Evolutionary conservation across 2,888 invertebrate genomes (phyloP).

Genomic region (Caenorhabditis panamensis): DNA sequence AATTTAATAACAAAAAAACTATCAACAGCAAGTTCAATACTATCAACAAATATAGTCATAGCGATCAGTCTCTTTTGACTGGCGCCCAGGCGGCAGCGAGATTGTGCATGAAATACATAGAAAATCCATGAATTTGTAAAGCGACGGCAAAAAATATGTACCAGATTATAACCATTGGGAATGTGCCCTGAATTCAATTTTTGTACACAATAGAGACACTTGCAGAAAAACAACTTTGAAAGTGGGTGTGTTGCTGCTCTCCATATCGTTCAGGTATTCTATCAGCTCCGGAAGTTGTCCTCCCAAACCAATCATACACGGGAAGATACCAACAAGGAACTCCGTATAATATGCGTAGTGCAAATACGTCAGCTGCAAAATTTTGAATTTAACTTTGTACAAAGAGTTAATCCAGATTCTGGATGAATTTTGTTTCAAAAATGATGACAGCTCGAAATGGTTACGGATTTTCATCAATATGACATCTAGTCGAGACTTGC

Average conservation of each 20-base stretch:
- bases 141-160: constrained; percentile 80
- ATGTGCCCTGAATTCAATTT: constrained; percentile 65
- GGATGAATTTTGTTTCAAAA: too few relatives aligned
- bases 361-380: constrained; percentile 71
- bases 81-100: constrained; percentile 75
- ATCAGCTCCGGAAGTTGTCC: constrained; percentile 78
- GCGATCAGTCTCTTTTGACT: constrained; percentile 60
- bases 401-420: too few relatives aligned
- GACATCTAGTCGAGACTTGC: too few relatives aligned
- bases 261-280: constrained; percentile 75
- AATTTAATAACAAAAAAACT: too few relatives aligned
- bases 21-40: constrained; percentile 1
- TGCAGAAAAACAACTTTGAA: constrained; percentile 68
- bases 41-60: background rate
- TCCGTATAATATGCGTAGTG: constrained; percentile 77
- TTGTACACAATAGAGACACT: background rate
- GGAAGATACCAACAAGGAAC: constrained; percentile 76
- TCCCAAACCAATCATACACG: constrained; percentile 75
- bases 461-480: too few relatives aligned
- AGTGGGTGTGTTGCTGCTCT: constrained; percentile 76
- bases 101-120: constrained; percentile 78
- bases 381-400: too few relatives aligned
- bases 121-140: constrained; percentile 79
- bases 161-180: constrained; percentile 81
- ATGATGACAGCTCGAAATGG: too few relatives aligned